Conservation (phyloP, 2,113 vertebrate species). For the Mesembrinibis cayennensis region DNA sequence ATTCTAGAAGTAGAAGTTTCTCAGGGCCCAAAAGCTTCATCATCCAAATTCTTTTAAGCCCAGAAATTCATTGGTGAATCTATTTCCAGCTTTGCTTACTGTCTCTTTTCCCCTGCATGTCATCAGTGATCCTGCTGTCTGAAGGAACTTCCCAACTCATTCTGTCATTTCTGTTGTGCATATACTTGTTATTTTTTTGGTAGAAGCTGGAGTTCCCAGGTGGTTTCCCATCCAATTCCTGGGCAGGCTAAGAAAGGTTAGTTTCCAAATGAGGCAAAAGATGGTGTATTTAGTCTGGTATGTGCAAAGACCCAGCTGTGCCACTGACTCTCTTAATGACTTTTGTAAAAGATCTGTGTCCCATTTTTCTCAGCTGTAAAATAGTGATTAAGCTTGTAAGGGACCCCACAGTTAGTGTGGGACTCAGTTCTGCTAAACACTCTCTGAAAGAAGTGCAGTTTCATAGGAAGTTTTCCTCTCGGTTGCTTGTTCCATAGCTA, state of each 20-base stretch:
- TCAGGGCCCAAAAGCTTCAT: neutral
- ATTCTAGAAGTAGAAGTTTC: neutral
- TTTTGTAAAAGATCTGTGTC: neutral
- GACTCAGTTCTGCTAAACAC: neutral
- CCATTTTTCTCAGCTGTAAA: neutral
- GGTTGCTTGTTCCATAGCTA: neutral
- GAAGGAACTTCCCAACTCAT: neutral
- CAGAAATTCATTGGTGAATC: neutral
- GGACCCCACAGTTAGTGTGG: neutral
- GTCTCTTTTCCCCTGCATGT: neutral
- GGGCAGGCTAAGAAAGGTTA: neutral
- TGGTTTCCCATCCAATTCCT: neutral
- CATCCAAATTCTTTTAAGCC: neutral
- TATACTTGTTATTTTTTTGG: neutral
- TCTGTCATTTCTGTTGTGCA: neutral
- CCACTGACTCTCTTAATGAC: neutral
- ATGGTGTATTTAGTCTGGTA: neutral
- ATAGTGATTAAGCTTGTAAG: neutral
- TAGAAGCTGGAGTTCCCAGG: neutral
- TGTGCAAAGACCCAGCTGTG: neutral
- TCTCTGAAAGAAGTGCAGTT: neutral
- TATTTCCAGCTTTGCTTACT: neutral
- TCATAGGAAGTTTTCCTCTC: neutral
- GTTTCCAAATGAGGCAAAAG: neutral
- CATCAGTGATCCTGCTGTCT: neutral